phyloP scores from a whole-genome alignment of 1,140 invertebrate species.

The Scaptomyza graminum region DNA sequence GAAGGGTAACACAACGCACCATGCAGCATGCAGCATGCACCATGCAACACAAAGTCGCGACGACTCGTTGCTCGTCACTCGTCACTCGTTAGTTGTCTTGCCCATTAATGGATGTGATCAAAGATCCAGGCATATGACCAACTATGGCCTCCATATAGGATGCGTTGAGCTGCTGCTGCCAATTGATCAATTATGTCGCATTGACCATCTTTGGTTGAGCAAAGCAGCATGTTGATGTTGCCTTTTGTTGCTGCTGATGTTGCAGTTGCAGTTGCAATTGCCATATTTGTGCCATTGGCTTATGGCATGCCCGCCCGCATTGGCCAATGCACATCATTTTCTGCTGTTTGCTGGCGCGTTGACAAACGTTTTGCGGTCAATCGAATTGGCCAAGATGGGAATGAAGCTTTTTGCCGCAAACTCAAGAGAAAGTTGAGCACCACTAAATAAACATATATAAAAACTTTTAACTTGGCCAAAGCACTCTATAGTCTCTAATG shows the following conservation, averaged over 20 bases:
- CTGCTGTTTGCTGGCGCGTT: constrained; percentile 11
- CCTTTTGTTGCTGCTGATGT: constrained; percentile 4
- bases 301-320: constrained; percentile 46
- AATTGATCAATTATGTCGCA: constrained; percentile 80
- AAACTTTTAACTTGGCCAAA: constrained; percentile 11
- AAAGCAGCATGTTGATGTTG: constrained; percentile 15
- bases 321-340: constrained; percentile 46
- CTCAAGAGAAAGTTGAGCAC: constrained; percentile 42
- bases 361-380: constrained; percentile 52
- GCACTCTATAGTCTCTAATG: constrained; percentile 31
- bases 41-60: background rate
- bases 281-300: constrained; percentile 32
- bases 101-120: constrained; percentile 12
- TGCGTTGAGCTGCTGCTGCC: constrained; percentile 28
- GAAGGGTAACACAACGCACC: constrained; percentile 15
- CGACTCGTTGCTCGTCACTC: constrained; percentile 27
- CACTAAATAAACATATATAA: background rate
- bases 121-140: constrained; percentile 16
- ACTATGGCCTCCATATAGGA: constrained; percentile 54
- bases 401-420: constrained; percentile 22
- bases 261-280: constrained; percentile 28
- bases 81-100: constrained; percentile 35
- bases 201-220: constrained; percentile 33
- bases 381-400: constrained; percentile 38
- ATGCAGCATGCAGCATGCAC: constrained; percentile 1